Evolutionary conservation across 2,113 vertebrate species (phyloP).

Genomic region (Platycercus adscitus): DNA sequence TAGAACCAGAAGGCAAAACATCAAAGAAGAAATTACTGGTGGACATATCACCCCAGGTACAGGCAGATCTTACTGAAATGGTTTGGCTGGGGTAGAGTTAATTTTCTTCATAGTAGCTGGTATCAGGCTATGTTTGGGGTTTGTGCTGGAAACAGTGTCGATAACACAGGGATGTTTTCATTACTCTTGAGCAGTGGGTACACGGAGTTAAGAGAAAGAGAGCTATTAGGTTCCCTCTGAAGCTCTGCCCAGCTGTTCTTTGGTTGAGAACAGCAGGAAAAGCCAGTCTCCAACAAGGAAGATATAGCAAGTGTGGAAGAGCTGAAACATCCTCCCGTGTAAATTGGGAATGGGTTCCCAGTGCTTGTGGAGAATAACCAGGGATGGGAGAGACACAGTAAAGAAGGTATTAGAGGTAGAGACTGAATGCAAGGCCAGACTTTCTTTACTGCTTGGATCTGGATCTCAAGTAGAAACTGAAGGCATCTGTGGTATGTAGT

Average conservation of each 20-base stretch:
- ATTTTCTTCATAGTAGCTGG: neutral
- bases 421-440: no score
- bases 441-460: neutral
- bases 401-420: neutral
- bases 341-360: neutral
- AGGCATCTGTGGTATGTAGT: no score
- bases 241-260: neutral
- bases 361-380: neutral
- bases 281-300: neutral
- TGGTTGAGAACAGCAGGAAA: neutral
- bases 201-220: neutral
- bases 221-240: neutral
- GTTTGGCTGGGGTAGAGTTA: neutral
- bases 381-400: neutral
- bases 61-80: neutral
- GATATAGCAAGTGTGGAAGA: rapidly evolving
- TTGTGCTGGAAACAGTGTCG: neutral
- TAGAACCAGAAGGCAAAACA: neutral
- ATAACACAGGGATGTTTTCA: neutral
- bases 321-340: neutral
- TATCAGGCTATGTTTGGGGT: neutral
- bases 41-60: neutral
- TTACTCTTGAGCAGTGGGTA: neutral
- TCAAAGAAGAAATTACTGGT: neutral
- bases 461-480: neutral